Evolutionary conservation across 2,797 vertebrate species (phyloP).

Genomic region (Carcharodon carcharias): DNA sequence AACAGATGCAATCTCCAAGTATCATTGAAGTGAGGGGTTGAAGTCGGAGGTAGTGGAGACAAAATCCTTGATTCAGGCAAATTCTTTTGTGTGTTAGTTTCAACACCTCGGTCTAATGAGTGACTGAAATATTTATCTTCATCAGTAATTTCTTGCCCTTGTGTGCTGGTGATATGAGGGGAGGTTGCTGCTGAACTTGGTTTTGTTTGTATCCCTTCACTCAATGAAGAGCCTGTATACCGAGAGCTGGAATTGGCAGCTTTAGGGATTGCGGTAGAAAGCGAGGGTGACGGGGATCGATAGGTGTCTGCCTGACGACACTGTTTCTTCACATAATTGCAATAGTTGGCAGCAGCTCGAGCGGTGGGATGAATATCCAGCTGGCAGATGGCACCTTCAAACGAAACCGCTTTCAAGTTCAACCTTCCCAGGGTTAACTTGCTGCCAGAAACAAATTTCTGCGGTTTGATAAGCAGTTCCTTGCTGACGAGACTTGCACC

Average conservation of each 20-base stretch:
- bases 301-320: slow-evolving; percentile 77
- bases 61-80: background rate
- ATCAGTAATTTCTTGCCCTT: background rate
- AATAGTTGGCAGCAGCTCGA: slow-evolving; percentile 78
- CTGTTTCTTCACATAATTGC: slow-evolving; percentile 77
- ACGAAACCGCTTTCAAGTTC: slow-evolving; percentile 71
- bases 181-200: no score
- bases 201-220: background rate
- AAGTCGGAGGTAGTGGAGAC: no score
- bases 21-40: no score
- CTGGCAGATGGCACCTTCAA: slow-evolving; percentile 83
- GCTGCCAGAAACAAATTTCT: slow-evolving; percentile 60
- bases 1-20: background rate
- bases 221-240: background rate
- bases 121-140: background rate
- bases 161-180: no score
- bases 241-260: background rate
- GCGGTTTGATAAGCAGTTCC: slow-evolving; percentile 62
- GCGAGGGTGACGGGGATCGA: slow-evolving; percentile 56
- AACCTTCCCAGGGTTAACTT: slow-evolving; percentile 82
- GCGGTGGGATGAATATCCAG: slow-evolving; percentile 83
- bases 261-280: slow-evolving; percentile 37
- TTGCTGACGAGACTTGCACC: slow-evolving; percentile 67
- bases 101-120: background rate
- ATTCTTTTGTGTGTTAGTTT: background rate